phyloP scores from a whole-genome alignment of 2,797 vertebrate genomes.

The Sebastes paucispinis region DNA sequence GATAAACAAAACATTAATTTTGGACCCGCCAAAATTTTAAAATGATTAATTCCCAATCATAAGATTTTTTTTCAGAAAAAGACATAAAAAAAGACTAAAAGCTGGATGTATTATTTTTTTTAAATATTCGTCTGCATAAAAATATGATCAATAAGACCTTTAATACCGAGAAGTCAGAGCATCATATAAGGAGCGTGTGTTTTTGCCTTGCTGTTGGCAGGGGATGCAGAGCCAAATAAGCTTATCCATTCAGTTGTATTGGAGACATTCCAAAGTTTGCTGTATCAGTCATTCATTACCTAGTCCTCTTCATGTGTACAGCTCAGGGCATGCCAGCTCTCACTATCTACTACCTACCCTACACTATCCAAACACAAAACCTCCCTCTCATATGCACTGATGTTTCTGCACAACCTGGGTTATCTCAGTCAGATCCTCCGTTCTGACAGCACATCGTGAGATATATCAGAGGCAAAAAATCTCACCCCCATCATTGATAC shows the following conservation, averaged over 20 bases:
- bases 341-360: background rate
- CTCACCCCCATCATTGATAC: conserved; percentile 13
- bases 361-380: conserved; percentile 1
- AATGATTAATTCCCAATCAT: too few species aligned
- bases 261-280: background rate
- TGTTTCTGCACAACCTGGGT: conserved; percentile 2
- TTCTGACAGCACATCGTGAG: conserved; percentile 5
- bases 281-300: background rate
- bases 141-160: background rate
- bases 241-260: background rate
- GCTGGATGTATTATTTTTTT: too few species aligned
- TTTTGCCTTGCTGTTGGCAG: background rate
- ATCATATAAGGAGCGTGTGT: background rate
- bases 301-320: background rate
- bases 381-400: background rate
- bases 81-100: too few species aligned
- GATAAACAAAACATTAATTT: too few species aligned
- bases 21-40: rapidly evolving
- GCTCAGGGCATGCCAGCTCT: background rate
- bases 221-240: background rate
- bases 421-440: background rate
- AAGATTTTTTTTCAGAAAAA: too few species aligned
- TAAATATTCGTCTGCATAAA: too few species aligned
- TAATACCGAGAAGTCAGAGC: background rate
- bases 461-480: conserved; percentile 23